Conservation (phyloP, 2,888 invertebrate species). For the Dynastes hyllus region DNA sequence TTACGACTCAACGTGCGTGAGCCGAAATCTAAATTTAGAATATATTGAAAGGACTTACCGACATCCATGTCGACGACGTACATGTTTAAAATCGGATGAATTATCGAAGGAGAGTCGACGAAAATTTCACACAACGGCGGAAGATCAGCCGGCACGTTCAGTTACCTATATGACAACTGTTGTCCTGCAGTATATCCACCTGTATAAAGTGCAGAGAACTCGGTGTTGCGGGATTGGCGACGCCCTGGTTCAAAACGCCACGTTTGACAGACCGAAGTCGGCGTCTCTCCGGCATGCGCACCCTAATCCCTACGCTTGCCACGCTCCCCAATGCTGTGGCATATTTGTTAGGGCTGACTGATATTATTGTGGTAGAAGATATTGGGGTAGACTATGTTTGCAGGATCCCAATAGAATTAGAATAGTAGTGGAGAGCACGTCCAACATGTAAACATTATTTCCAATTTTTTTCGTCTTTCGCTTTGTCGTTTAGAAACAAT, state of each 20-base stretch:
- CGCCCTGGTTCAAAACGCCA: conserved; percentile 69
- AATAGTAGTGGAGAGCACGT: conserved; percentile 48
- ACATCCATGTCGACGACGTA: conserved; percentile 55
- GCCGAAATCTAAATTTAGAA: conserved; percentile 41
- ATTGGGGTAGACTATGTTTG: conserved; percentile 53
- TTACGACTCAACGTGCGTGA: conserved; percentile 27
- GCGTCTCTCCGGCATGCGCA: conserved; percentile 64
- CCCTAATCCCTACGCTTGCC: conserved; percentile 58
- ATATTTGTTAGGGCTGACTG: conserved; percentile 53
- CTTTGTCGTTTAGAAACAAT: conserved; percentile 10
- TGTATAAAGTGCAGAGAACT: conserved; percentile 64
- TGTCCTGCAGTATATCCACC: conserved; percentile 61
- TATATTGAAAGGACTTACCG: conserved; percentile 29
- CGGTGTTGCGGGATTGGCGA: conserved; percentile 65
- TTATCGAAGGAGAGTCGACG: conserved; percentile 40
- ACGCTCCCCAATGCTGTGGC: conserved; percentile 50
- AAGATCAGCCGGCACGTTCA: conserved; percentile 43
- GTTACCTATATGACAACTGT: conserved; percentile 49
- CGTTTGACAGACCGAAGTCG: conserved; percentile 66
- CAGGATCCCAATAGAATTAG: conserved; percentile 51
- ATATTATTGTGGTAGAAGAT: conserved; percentile 54
- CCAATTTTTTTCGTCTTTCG: conserved; percentile 26
- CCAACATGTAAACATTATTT: conserved; percentile 48
- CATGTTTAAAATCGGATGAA: conserved; percentile 53
- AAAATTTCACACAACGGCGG: conserved; percentile 37